Evolutionary conservation across 2,113 vertebrate genomes (phyloP).

Genomic region (Phoxinus phoxinus): DNA sequence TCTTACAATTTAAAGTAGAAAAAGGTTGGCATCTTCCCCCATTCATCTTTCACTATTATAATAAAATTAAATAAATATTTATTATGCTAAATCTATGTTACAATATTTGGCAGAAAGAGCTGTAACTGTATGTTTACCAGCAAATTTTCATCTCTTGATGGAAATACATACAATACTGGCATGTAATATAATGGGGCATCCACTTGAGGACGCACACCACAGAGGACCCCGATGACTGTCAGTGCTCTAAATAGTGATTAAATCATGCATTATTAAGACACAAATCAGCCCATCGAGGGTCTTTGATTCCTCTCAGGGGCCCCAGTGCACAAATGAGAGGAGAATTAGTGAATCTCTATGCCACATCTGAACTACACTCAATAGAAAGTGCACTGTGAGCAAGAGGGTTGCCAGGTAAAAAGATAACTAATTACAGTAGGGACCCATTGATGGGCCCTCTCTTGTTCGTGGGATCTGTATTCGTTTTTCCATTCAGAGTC

Average conservation of each 20-base stretch:
- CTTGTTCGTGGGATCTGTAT: constrained; percentile 36
- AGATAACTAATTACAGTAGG: constrained; percentile 63
- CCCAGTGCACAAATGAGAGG: constrained; percentile 9
- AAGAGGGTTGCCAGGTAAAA: constrained; percentile 53
- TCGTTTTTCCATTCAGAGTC: constrained; percentile 46
- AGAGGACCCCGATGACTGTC: not conserved
- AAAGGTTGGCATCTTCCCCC: no score
- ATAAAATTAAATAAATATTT: no score
- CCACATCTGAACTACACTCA: constrained; percentile 27
- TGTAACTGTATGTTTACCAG: no score
- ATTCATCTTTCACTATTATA: no score
- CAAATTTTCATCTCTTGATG: not conserved
- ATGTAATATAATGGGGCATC: constrained; percentile 24
- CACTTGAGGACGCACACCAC: constrained; percentile 21
- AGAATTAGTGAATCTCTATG: constrained; percentile 40
- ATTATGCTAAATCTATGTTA: no score
- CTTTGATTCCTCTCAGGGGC: constrained; percentile 36
- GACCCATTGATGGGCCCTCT: constrained; percentile 41
- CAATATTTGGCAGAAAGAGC: no score
- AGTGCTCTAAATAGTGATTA: constrained; percentile 57
- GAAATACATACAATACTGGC: not conserved
- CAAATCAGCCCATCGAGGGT: constrained; percentile 59
- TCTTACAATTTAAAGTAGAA: no score
- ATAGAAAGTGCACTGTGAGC: constrained; percentile 49
- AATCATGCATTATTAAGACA: constrained; percentile 61